Base-by-base conservation (phyloP, 2,797 vertebrate genomes). In the Scarus forsteni region DNA sequence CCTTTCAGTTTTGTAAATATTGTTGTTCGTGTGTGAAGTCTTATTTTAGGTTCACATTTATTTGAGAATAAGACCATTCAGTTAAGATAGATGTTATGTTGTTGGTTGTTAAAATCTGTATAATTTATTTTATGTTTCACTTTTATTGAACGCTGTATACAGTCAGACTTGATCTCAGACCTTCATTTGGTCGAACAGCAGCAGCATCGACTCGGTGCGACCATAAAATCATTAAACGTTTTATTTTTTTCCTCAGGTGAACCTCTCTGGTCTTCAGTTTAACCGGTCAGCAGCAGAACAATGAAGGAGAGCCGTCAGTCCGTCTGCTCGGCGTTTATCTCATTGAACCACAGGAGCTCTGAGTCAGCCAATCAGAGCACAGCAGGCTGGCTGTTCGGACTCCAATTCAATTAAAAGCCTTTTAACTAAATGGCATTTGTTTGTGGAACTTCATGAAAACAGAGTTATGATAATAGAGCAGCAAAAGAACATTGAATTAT, bases 401-500 rank as follows among this genome's bases (percentile, higher is more conserved):
- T 51, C 53, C 4, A 5, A 57, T 81, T 81, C 34, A 62, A 14
- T 77, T 76, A 70, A 79, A 81, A 11, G 6, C 63, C 53, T 72
- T 80, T 83, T 50, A 70, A 75, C 45, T 58, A 50, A 80, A 81
- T 65, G 71, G 38, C 52, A 60, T 69, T 69, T 60, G 69, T 70
- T 77, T 68, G 48, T 44, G 34, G 16, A 74, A 38, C 44, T 18
- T 73, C 50, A 75, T 45, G 34, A 66, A 83, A 78, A 78, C 42
- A 69, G 64, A 79, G 77, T 70, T 43, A 46, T 72, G 49, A 77
- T 70, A 77, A 84, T 76, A 68, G 60, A 70, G 15, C 48, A 65
- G 77, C 60, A 64, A 36, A 61, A 27, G 73, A 73, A 64, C 64
- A 66, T 75, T 70, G 61, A 77, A 86, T 84, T 79, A 75, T 64